Evolutionary conservation across 2,797 vertebrate species (phyloP).

Genomic region (Uromys caudimaculatus): DNA sequence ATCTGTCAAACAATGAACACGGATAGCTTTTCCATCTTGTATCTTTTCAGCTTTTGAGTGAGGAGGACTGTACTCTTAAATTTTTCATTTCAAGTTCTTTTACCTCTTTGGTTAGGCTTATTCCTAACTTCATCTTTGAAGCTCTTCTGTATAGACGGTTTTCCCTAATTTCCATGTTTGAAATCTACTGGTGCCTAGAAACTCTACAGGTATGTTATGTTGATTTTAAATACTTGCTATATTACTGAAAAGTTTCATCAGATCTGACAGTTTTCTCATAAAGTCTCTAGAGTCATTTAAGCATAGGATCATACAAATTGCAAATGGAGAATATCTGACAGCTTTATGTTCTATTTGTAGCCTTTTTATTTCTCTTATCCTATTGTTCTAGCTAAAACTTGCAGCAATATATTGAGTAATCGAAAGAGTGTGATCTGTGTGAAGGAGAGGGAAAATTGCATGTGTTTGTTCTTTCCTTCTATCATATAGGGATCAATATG

Average conservation of each 20-base stretch:
- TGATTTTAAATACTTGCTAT: background rate
- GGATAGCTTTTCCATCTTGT: background rate
- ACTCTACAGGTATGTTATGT: background rate
- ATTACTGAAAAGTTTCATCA: background rate
- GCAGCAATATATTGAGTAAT: background rate
- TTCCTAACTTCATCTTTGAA: background rate
- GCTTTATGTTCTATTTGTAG: background rate
- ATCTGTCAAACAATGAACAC: background rate
- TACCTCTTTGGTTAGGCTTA: background rate
- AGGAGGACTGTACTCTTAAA: background rate
- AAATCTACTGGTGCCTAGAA: background rate
- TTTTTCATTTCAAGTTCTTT: background rate
- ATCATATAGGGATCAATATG: background rate
- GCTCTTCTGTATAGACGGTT: background rate
- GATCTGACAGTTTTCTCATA: background rate
- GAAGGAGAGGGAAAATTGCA: background rate
- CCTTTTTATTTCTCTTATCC: background rate
- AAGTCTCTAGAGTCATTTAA: background rate
- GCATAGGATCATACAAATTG: background rate
- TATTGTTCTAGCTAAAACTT: background rate
- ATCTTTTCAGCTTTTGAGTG: background rate
- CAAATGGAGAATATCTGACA: background rate
- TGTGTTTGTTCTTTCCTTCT: background rate
- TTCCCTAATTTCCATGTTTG: background rate
- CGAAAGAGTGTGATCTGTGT: background rate